phyloP scores from a whole-genome alignment of 1,140 invertebrate species.

The Hypsibius dujardini region DNA sequence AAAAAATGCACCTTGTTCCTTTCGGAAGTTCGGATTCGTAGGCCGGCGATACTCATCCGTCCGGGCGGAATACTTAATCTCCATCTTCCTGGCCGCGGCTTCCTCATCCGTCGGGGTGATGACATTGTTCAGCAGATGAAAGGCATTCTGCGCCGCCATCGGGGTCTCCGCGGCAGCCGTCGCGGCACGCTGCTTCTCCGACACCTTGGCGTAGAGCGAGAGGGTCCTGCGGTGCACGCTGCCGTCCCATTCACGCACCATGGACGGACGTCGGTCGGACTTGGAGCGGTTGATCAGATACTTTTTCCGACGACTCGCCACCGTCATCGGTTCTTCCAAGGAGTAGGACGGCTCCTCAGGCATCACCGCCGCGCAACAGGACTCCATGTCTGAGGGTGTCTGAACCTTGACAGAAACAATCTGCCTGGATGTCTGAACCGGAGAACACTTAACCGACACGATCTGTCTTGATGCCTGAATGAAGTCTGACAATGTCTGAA shows the following conservation, averaged over 20 bases:
- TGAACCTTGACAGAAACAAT: too few species aligned
- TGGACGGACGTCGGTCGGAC: background rate
- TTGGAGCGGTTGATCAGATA: too few species aligned
- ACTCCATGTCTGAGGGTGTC: too few species aligned
- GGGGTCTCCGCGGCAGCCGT: background rate
- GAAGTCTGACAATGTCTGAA: too few species aligned
- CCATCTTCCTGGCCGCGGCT: background rate
- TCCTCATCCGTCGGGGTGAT: background rate
- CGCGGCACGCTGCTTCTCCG: background rate
- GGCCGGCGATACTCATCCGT: background rate
- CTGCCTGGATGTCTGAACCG: too few species aligned
- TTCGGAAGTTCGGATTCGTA: background rate
- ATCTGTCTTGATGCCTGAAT: too few species aligned
- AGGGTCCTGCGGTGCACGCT: background rate
- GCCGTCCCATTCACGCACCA: background rate
- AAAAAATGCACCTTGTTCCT: background rate
- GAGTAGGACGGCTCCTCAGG: too few species aligned
- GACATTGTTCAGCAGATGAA: background rate
- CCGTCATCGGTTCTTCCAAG: too few species aligned
- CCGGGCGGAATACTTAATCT: background rate
- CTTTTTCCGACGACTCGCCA: too few species aligned
- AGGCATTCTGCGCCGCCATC: background rate
- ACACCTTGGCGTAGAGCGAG: background rate
- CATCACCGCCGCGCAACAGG: too few species aligned
- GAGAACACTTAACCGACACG: too few species aligned